Percentiles rank a stretch among this genome's conserved stretches.
phyloP scores from a whole-genome alignment of 1,140 invertebrate species.

The Oedothorax gibbosus region DNA sequence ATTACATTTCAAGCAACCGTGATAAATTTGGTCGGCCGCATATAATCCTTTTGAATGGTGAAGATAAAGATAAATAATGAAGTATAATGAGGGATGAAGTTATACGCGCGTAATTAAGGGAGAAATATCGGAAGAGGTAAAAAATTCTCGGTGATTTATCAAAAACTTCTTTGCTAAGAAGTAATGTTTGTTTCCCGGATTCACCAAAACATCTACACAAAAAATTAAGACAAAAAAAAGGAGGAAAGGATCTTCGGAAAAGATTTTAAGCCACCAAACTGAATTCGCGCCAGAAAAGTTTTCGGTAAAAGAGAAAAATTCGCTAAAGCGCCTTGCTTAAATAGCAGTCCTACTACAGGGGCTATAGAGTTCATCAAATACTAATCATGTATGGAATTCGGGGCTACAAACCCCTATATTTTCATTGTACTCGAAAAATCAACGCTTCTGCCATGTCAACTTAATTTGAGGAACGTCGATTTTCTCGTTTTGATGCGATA shows the following conservation, averaged over 20 bases:
- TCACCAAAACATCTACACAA: conserved; percentile 32
- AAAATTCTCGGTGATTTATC: conserved; percentile 55
- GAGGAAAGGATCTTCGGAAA: conserved; percentile 42
- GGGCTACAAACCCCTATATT: too few relatives aligned
- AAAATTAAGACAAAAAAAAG: not conserved
- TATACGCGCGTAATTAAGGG: conserved; percentile 53
- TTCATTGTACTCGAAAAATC: too few relatives aligned
- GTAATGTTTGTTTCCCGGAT: conserved; percentile 59
- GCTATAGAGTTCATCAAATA: too few relatives aligned
- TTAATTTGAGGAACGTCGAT: too few relatives aligned
- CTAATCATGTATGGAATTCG: too few relatives aligned
- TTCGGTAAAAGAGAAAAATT: conserved; percentile 37
- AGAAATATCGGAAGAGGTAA: conserved; percentile 42
- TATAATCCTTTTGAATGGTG: conserved; percentile 56
- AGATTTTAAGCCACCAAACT: conserved; percentile 56
- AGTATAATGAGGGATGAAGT: conserved; percentile 55
- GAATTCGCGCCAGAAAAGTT: conserved; percentile 50
- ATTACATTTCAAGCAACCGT: conserved; percentile 58
- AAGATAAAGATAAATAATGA: conserved; percentile 61
- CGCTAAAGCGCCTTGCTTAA: not conserved
- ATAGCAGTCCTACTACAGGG: too few relatives aligned
- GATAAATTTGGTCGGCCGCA: conserved; percentile 56
- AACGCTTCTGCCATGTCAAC: too few relatives aligned
- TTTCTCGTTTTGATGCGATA: too few relatives aligned
- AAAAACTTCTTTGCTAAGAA: conserved; percentile 43